These are phyloP conservation scores for Hirtodrosophila trivittata DNA, from an alignment of 2,888 invertebrate genomes.

Conservation along the genomic window DNA sequence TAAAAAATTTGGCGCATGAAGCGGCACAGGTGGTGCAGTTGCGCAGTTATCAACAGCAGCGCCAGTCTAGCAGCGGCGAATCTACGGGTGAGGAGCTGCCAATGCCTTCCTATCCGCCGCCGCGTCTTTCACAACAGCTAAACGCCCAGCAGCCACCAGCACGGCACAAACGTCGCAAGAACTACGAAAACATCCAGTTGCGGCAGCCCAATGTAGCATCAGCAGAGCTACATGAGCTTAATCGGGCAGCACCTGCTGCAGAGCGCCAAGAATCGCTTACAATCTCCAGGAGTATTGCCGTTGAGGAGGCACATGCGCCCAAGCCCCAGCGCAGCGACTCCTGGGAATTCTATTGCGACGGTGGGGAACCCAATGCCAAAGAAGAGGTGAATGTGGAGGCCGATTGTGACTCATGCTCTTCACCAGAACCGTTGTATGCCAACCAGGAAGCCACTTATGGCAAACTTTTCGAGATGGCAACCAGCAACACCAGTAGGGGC, in stretches of 20 bases:
- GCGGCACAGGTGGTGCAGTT: slow-evolving; percentile 58
- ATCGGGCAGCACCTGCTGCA: slow-evolving; percentile 61
- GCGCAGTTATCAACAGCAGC: slow-evolving; percentile 43
- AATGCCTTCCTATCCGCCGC: slow-evolving; percentile 83
- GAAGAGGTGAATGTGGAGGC: slow-evolving; percentile 4
- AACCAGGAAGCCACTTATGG: slow-evolving; percentile 83
- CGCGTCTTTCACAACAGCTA: slow-evolving; percentile 73
- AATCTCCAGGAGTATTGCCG: slow-evolving; percentile 68
- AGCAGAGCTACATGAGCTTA: slow-evolving; percentile 73
- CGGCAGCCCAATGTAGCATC: slow-evolving; percentile 80
- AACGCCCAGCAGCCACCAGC: slow-evolving; percentile 70
- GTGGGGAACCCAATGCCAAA: slow-evolving; percentile 48
- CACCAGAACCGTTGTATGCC: slow-evolving; percentile 82
- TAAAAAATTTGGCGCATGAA: slow-evolving; percentile 63
- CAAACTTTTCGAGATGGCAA: slow-evolving; percentile 81
- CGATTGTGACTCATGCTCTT: slow-evolving; percentile 51
- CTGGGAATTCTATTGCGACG: slow-evolving; percentile 81
- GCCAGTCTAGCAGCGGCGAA: slow-evolving; percentile 39
- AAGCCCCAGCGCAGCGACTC: slow-evolving; percentile 83
- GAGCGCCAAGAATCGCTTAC: slow-evolving; percentile 77
- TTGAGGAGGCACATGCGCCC: slow-evolving; percentile 70
- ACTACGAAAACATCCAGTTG: slow-evolving; percentile 80
- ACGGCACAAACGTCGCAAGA: slow-evolving; percentile 77
- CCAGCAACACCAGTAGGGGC: slow-evolving; percentile 68
- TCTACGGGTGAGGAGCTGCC: slow-evolving; percentile 71